phyloP scores from a whole-genome alignment of 2,888 invertebrate species.

The Melipona beecheii region DNA sequence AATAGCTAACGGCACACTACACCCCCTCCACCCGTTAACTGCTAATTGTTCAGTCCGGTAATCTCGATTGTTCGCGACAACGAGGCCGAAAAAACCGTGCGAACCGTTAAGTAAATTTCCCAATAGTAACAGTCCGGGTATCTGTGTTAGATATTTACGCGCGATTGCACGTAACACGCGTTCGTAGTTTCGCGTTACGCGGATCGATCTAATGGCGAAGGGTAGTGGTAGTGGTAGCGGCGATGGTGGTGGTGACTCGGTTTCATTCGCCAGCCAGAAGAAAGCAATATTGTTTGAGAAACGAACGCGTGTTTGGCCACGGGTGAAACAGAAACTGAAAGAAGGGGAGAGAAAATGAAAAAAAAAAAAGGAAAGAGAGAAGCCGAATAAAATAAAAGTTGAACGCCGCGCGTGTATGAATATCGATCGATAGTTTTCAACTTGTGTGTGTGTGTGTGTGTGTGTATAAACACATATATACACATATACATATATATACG shows the following conservation, averaged over 20 bases:
- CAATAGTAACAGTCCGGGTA: slow-evolving; percentile 28
- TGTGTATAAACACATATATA: no score
- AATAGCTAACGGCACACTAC: slow-evolving; percentile 41
- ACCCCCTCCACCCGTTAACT: slow-evolving; percentile 25
- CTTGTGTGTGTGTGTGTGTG: background rate
- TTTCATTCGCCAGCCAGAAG: slow-evolving; percentile 25
- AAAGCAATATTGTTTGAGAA: slow-evolving; percentile 40
- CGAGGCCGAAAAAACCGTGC: slow-evolving; percentile 33
- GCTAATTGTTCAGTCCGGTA: slow-evolving; percentile 44
- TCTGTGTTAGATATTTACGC: slow-evolving; percentile 41
- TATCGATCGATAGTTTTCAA: slow-evolving; percentile 40
- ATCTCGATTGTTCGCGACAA: slow-evolving; percentile 42
- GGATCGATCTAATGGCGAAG: slow-evolving; percentile 33
- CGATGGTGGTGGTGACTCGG: background rate
- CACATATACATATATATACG: no score
- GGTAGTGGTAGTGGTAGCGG: no score
- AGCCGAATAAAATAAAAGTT: slow-evolving; percentile 14
- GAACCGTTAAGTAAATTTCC: slow-evolving; percentile 55
- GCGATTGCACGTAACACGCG: slow-evolving; percentile 28
- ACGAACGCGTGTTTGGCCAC: slow-evolving; percentile 23
- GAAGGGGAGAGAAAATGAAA: background rate
- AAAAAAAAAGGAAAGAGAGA: background rate
- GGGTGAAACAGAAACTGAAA: background rate
- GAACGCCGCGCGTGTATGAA: slow-evolving; percentile 6
- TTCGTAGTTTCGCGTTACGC: slow-evolving; percentile 7